Evolutionary conservation across 2,888 invertebrate genomes (phyloP), one percentile per base, ranked within the genome.

Genomic region (Bombylius major): DNA sequence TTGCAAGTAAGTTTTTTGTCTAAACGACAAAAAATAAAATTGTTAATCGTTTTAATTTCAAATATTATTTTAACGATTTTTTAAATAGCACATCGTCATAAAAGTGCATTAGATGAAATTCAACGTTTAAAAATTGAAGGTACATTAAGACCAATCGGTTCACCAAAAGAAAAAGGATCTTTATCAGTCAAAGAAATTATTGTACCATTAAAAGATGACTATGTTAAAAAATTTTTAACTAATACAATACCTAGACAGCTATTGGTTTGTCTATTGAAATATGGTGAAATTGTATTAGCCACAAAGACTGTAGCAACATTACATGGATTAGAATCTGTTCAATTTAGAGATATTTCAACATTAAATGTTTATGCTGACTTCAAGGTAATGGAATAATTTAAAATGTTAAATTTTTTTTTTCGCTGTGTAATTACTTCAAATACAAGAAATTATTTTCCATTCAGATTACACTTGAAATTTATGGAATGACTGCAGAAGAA

Each of bases 331-430:
- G 71, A 75, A 57, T 73, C 83, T 3, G 73, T 89, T 45, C 79
- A 79, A 65, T 85, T 89, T 71, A 86, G 87, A 0, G 87, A 88
- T 61, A 79, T 82, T 11, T 76, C 89, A 32, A 83, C 86, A 58
- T 81, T 98, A 64, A 80, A 85, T 59, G 84, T 97, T 54, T 84
- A 85, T 61, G 86, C 89, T 58, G 91, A 94, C 72, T 98, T 97
- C 70, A 86, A 87, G 70, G 85, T 93, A 45, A 65, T 7, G n/a
- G n/a, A n/a, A n/a, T n/a, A n/a, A n/a, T n/a, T n/a, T n/a, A n/a
- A n/a, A n/a, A n/a, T n/a, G n/a, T n/a, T n/a, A n/a, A n/a, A n/a
- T n/a, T n/a, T n/a, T n/a, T n/a, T n/a, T n/a, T n/a, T n/a, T n/a
- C n/a, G n/a, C n/a, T n/a, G n/a, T n/a, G n/a, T n/a, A n/a, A n/a